phyloP scores from a whole-genome alignment of 2,113 vertebrate genomes.

The Dinomys branickii region DNA sequence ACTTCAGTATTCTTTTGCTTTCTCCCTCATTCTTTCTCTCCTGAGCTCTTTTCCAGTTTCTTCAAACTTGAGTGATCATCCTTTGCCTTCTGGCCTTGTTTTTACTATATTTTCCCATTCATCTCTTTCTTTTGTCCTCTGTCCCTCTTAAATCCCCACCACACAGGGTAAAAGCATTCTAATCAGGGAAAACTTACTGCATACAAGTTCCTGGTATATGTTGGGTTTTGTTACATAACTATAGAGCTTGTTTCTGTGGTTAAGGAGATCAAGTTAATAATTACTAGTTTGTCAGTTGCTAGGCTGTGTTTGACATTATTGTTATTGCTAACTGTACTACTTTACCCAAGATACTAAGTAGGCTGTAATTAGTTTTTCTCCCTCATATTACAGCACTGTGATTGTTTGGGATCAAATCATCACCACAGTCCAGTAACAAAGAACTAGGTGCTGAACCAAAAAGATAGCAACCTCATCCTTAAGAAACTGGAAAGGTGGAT shows the following conservation, averaged over 20 bases:
- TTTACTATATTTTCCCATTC: not conserved
- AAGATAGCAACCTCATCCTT: not conserved
- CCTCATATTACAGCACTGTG: not conserved
- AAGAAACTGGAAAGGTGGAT: not conserved
- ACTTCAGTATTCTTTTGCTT: not conserved
- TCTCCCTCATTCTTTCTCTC: not conserved
- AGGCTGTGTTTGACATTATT: not conserved
- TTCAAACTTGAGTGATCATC: not conserved
- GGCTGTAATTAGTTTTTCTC: not conserved
- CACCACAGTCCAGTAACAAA: not conserved
- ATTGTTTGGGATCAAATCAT: not conserved
- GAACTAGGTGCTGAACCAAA: not conserved
- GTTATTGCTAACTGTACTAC: not conserved
- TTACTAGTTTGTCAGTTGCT: not conserved
- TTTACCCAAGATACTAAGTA: not conserved
- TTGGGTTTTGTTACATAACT: not conserved
- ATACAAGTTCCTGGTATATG: not conserved
- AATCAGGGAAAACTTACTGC: not conserved
- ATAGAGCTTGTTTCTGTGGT: not conserved
- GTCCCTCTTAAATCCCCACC: not conserved
- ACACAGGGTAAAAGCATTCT: not conserved
- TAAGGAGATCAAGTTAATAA: not conserved
- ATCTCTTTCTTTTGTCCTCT: no score
- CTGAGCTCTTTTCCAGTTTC: not conserved
- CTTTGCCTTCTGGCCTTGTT: not conserved